These are phyloP conservation scores for Riparia riparia DNA, from an alignment of 2,113 vertebrate species.

Conservation along the genomic window DNA sequence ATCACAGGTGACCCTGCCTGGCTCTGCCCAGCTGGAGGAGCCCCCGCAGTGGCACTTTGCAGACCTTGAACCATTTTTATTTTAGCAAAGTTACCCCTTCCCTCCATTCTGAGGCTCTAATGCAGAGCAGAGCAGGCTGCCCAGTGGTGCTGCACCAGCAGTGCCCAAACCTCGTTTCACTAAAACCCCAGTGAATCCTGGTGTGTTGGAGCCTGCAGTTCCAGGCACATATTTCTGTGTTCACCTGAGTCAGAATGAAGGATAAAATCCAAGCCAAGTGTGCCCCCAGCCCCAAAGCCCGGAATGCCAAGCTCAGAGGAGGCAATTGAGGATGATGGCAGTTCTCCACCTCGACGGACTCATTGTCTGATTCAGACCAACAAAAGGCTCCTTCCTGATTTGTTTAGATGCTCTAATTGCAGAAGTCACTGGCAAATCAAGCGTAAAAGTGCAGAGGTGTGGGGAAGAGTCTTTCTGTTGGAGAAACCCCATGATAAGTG, in stretches of 20 bases:
- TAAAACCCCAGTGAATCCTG: background rate
- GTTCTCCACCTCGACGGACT: background rate
- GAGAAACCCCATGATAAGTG: constrained; percentile 4
- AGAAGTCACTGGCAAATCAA: background rate
- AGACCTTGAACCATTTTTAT: background rate
- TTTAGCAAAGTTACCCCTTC: background rate
- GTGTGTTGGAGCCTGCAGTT: background rate
- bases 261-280: background rate
- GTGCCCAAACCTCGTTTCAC: background rate
- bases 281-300: background rate
- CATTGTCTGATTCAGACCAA: background rate
- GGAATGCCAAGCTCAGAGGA: background rate
- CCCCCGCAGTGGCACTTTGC: background rate
- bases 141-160: fast-evolving
- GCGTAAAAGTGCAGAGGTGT: background rate
- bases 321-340: background rate
- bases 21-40: background rate
- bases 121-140: background rate
- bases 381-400: background rate
- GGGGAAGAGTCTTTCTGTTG: background rate
- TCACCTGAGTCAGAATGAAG: background rate
- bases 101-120: background rate
- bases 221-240: fast-evolving
- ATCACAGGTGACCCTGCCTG: background rate
- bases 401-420: constrained; percentile 3